Base-by-base conservation (phyloP, 2,113 vertebrate species). In the Gorsachius goisagi region DNA sequence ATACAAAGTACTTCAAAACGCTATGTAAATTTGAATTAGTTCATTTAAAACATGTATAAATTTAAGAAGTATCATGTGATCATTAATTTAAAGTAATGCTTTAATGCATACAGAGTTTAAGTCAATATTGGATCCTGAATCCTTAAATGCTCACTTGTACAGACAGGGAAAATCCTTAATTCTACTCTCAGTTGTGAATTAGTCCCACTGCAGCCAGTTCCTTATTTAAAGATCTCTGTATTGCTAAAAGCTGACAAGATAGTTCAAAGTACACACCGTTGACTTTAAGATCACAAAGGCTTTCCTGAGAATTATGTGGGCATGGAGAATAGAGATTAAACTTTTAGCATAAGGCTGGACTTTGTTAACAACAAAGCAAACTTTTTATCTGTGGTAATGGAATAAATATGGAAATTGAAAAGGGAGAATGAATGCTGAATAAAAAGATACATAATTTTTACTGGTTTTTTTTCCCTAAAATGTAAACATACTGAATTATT, bases 401-500 rank as follows among this genome's bases (percentile, higher is more conserved):
- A 83, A 41, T 45, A 88, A 93, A 75, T 90, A 95, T 45, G 53
- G 82, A 90, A 95, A 77, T 20, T 78, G 32, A 76, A 84, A 71
- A 68, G 24, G 14, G 21, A 58, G 14, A 12, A 50, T 85, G 80
- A 81, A 90, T 82, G 62, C 32, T 78, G 71, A 68, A 63, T 79
- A 55, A 63, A 50, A 88, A 63, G 50, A 66, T 88, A 49, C 1
- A 1, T 69, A 67, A n/a, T 87, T 93, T 85, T 90, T 83, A 50
- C 19, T 9, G 12, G 2, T 15, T 0, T 62, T 55, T 67, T 58
- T 20, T 1, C 19, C 30, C n/a, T 22, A 19, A 93, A 52, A 47
- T 71, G 78, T 81, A 74, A 87, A 41, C 53, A 60, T 71, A 64
- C 45, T 94, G 77, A 96, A 95, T 96, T 82, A 95, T 86, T 90